phyloP scores from a whole-genome alignment of 2,797 vertebrate species.

The Etheostoma perlongum region DNA sequence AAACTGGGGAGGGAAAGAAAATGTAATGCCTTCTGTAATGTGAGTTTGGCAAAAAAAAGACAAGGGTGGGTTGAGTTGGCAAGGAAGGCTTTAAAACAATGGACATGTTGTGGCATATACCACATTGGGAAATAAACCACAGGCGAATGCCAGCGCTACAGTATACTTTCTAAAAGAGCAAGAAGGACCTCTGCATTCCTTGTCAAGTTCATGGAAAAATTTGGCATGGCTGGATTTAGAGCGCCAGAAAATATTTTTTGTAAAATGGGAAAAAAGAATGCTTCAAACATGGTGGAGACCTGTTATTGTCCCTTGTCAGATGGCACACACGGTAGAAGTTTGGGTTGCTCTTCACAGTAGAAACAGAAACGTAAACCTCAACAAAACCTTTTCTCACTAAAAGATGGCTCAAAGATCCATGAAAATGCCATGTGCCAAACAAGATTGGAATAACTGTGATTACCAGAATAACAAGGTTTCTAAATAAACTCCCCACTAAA shows the following conservation, averaged over 20 bases:
- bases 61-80: background rate
- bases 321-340: conserved; percentile 3
- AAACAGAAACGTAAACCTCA: conserved; percentile 30
- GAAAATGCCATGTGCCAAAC: background rate
- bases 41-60: background rate
- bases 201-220: background rate
- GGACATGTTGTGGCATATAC: background rate
- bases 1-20: background rate
- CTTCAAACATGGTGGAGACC: background rate
- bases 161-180: background rate
- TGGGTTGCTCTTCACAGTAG: conserved; percentile 44
- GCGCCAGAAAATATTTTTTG: background rate
- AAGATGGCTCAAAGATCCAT: background rate
- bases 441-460: background rate
- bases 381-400: background rate
- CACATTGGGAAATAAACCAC: background rate
- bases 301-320: conserved; percentile 11
- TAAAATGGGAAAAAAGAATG: background rate
- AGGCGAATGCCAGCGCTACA: background rate
- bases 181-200: background rate
- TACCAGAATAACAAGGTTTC: conserved; percentile 41
- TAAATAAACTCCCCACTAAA: conserved; percentile 42
- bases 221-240: background rate
- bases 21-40: background rate
- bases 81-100: background rate